These are phyloP conservation scores for Proisotoma minuta DNA, from an alignment of 2,888 invertebrate genomes.

Conservation along the genomic window DNA sequence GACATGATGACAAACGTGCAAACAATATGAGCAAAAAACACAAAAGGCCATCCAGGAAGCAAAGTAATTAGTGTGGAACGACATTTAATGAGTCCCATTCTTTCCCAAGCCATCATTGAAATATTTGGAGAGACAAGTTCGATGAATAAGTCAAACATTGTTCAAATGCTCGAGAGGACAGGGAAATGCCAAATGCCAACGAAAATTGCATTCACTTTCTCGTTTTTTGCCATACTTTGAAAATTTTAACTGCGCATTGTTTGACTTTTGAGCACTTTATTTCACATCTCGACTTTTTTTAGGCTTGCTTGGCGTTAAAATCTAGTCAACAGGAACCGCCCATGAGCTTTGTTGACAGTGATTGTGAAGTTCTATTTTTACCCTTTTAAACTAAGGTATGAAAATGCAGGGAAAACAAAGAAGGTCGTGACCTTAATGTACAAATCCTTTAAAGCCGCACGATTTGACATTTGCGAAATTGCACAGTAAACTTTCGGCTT, in stretches of 20 bases:
- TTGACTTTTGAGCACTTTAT: slow-evolving; percentile 18
- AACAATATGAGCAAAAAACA: neutral
- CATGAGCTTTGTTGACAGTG: too few species aligned
- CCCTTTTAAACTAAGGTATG: too few species aligned
- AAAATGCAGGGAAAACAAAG: too few species aligned
- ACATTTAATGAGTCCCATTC: neutral
- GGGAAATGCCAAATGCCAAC: too few species aligned
- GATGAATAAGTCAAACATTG: neutral
- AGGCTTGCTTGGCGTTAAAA: too few species aligned
- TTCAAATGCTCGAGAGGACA: too few species aligned
- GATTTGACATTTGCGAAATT: too few species aligned
- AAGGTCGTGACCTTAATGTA: too few species aligned
- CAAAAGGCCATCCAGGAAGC: slow-evolving; percentile 5
- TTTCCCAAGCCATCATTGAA: neutral
- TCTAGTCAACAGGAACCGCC: too few species aligned
- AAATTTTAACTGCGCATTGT: slow-evolving; percentile 7
- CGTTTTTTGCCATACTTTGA: slow-evolving; percentile 4
- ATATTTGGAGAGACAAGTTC: neutral
- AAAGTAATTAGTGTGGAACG: neutral
- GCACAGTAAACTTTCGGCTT: too few species aligned
- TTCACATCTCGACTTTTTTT: neutral
- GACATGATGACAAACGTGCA: neutral
- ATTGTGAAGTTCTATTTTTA: too few species aligned
- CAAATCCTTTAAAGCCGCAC: too few species aligned
- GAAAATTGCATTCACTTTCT: neutral